Conservation (phyloP, 2,113 vertebrate genomes). For the Sclerurus mexicanus region DNA sequence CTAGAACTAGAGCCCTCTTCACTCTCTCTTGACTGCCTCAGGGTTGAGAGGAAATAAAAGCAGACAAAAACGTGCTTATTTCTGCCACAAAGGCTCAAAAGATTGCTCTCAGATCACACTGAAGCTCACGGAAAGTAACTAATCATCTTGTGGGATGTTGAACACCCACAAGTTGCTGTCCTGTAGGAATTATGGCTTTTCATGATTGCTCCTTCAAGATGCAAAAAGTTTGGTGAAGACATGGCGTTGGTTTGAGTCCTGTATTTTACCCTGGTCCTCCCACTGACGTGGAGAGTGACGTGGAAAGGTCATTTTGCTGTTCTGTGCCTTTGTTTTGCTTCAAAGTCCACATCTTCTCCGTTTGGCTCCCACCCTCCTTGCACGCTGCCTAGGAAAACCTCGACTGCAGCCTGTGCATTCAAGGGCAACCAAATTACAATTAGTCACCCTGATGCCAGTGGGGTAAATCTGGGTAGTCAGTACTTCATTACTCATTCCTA, state of each 20-base stretch:
- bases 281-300: background rate
- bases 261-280: background rate
- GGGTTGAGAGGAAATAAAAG: background rate
- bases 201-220: background rate
- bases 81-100: background rate
- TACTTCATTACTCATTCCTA: background rate
- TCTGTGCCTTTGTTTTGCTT: background rate
- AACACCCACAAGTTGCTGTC: background rate
- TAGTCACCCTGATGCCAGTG: background rate
- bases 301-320: background rate
- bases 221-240: background rate
- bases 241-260: background rate
- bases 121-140: background rate
- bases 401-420: fast-evolving
- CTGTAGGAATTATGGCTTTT: conserved; percentile 33
- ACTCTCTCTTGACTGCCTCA: background rate
- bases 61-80: background rate
- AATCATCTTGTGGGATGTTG: conserved; percentile 29
- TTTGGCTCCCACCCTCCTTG: background rate
- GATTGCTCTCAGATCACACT: background rate
- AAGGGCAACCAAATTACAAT: background rate
- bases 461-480: background rate
- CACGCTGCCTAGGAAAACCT: background rate
- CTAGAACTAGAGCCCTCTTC: background rate
- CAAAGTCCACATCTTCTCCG: background rate